Evolutionary conservation across 2,113 vertebrate species (phyloP).

Genomic region (Erpornis zantholeuca): DNA sequence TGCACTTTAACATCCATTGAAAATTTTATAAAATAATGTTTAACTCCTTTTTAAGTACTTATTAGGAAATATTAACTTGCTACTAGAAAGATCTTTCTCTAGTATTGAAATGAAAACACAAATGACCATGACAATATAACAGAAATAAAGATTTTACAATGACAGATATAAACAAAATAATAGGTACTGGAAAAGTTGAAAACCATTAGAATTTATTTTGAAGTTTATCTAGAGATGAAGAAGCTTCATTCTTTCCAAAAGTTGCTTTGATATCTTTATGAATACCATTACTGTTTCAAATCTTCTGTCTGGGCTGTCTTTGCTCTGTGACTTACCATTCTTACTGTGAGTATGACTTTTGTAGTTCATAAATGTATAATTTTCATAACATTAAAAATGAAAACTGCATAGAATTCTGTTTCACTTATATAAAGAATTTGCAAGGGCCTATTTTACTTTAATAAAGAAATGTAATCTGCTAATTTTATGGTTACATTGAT

Average conservation of each 20-base stretch:
- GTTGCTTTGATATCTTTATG: neutral
- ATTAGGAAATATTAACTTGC: constrained; percentile 8
- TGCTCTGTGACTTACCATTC: neutral
- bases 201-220: constrained; percentile 13
- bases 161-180: constrained; percentile 34
- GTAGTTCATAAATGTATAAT: constrained; percentile 1
- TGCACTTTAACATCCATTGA: neutral
- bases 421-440: neutral
- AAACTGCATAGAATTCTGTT: neutral
- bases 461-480: neutral
- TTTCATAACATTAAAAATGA: constrained; percentile 8
- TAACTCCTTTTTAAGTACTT: constrained; percentile 10
- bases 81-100: neutral
- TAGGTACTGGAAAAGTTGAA: neutral
- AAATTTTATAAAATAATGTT: neutral
- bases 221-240: neutral
- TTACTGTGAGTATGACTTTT: neutral
- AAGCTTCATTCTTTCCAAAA: constrained; percentile 11
- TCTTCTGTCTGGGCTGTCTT: neutral
- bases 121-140: constrained; percentile 5
- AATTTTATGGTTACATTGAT: neutral
- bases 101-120: constrained; percentile 23
- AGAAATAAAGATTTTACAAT: constrained; percentile 23
- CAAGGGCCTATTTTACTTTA: neutral
- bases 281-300: constrained; percentile 6